Percentiles rank a stretch among this genome's conserved stretches.
Evolutionary conservation across 2,113 vertebrate genomes (phyloP).

Genomic region (Benitochromis conjunctus): DNA sequence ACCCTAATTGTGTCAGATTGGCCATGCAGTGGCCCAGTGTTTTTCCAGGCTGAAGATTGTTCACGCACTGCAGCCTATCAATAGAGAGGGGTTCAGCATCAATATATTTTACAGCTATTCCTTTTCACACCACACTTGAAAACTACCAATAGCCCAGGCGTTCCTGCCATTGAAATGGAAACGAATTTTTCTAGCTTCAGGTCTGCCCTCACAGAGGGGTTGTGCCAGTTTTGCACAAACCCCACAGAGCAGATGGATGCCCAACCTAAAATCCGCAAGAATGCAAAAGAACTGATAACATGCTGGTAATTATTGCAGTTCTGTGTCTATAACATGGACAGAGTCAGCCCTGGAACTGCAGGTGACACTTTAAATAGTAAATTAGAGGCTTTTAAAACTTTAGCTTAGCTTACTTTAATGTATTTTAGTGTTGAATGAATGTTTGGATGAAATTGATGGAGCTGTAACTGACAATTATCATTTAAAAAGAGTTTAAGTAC

Average conservation of each 20-base stretch:
- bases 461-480: not conserved
- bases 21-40: constrained; percentile 68
- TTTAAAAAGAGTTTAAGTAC: not conserved
- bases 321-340: not conserved
- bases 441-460: rapidly evolving
- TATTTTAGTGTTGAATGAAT: not conserved
- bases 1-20: constrained; percentile 75
- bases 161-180: constrained; percentile 71
- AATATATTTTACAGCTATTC: constrained; percentile 78
- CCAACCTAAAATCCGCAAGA: not conserved
- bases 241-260: constrained; percentile 12
- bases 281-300: not conserved
- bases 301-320: not conserved
- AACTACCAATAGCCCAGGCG: constrained; percentile 65
- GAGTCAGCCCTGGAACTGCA: not conserved
- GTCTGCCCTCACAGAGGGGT: not conserved
- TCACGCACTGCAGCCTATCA: constrained; percentile 70
- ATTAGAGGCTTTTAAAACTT: not conserved
- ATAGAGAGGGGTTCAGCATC: constrained; percentile 67
- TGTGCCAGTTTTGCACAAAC: constrained; percentile 22
- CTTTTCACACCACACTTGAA: constrained; percentile 75
- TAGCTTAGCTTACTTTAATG: not conserved
- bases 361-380: not conserved
- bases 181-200: constrained; percentile 38
- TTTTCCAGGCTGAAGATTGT: constrained; percentile 66